These are phyloP conservation scores for Rhinolophus ferrumequinum DNA, from an alignment of 2,113 vertebrate species.

Conservation along the genomic window DNA sequence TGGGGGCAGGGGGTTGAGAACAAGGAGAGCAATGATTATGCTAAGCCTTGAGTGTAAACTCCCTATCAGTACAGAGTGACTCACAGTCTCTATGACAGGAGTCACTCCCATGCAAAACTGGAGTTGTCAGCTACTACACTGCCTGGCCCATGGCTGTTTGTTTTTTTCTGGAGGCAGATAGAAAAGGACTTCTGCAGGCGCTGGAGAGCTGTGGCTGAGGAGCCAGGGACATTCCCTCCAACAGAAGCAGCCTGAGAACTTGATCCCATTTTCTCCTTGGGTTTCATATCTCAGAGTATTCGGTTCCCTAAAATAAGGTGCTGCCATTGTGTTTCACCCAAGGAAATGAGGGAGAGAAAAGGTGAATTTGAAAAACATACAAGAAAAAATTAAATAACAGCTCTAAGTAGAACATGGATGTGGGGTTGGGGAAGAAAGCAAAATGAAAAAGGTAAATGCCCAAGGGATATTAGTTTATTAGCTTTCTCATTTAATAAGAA, in stretches of 20 bases:
- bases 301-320: neutral
- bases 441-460: neutral
- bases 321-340: neutral
- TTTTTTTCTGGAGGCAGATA: neutral
- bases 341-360: neutral
- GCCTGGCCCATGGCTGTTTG: neutral
- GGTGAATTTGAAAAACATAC: slow-evolving; percentile 8
- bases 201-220: neutral
- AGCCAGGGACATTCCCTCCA: neutral
- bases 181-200: neutral
- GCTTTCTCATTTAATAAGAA: neutral
- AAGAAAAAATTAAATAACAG: neutral
- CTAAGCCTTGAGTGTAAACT: neutral
- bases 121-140: neutral
- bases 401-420: neutral
- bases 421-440: neutral
- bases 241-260: neutral
- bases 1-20: too few relatives aligned
- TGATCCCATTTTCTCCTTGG: neutral
- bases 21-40: neutral
- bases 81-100: slow-evolving; percentile 16
- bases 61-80: slow-evolving; percentile 13
- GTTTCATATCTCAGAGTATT: neutral
- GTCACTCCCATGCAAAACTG: neutral
- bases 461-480: neutral